Conservation (phyloP, 1,140 invertebrate species). For the Ridgeia piscesae region DNA sequence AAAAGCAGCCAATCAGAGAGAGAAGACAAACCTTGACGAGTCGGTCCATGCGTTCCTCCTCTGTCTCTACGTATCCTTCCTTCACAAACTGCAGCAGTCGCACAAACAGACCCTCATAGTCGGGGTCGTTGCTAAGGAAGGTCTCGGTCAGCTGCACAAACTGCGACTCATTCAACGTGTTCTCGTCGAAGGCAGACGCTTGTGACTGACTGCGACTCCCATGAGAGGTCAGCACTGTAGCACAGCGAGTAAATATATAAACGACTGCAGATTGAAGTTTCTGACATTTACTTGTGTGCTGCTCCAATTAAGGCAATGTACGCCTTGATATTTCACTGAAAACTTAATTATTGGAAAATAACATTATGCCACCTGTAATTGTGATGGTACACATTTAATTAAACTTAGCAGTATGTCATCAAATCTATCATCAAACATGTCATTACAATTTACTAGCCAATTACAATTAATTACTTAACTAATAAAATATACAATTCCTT, state of each 20-base stretch:
- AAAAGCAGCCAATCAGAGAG: background rate
- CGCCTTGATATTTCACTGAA: background rate
- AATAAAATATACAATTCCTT: background rate
- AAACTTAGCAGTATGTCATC: background rate
- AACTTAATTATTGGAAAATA: background rate
- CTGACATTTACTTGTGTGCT: background rate
- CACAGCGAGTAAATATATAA: background rate
- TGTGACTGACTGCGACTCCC: conserved; percentile 40
- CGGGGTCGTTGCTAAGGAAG: conserved; percentile 48
- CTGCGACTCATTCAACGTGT: conserved; percentile 51
- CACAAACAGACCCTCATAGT: conserved; percentile 35
- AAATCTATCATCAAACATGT: too few species aligned
- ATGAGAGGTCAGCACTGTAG: conserved; percentile 21
- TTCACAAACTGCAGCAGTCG: conserved; percentile 43
- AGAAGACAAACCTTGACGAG: conserved; percentile 43
- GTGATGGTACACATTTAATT: background rate
- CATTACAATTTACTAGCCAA: background rate
- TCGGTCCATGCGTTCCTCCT: conserved; percentile 53
- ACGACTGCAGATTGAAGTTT: background rate
- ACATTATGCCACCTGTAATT: background rate
- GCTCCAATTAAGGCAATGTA: background rate
- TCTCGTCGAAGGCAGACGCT: conserved; percentile 54
- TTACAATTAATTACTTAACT: background rate
- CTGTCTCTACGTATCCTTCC: conserved; percentile 52
- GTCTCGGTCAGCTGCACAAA: conserved; percentile 55